Evolutionary conservation across 2,113 vertebrate species (phyloP), one percentile per base, ranked within the genome.

Genomic region (Ia io): DNA sequence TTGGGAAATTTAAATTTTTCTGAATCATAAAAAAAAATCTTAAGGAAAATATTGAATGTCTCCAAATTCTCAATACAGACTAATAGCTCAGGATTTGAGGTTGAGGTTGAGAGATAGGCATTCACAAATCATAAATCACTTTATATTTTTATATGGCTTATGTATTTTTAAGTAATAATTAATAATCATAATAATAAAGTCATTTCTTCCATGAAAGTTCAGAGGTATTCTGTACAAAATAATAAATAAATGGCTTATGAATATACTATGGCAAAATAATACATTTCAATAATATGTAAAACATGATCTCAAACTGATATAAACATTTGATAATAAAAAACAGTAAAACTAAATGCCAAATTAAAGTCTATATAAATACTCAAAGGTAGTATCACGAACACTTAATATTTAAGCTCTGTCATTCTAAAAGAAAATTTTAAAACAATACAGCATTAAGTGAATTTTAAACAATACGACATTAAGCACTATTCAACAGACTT

Each of bases 11-110:
- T 71, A n/a, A 7, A 35, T 47, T 28, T 80, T 93, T 73, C 25
- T 91, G 53, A 94, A n/a, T 85, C 44, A 87, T 91, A 28, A 73
- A 32, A 84, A 84, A 88, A 88, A 94, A 61, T 61, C 59, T 28
- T 53, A 17, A 23, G 61, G 12, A 71, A 93, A 96, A 85, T 56
- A 22, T 32, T n/a, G 25, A 67, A 5, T 69, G 42, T 30, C 32
- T 83, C 35, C 5, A 90, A 87, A 87, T 76, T 90, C 22, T 30
- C 53, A 88, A 51, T 5, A 74, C 17, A 70, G 74, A 88, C 23
- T 89, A 83, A 70, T 73, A 65, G 59, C 35, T 79, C 5, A 30
- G 35, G 28, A 80, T 94, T 32, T 94, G 69, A 73, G 22, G n/a
- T 35, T 94, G 69, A 67, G 17, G n/a, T 67, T 51, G 18, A 96